These are phyloP conservation scores for Caranx melampygus DNA, from an alignment of 2,113 vertebrate species.

Conservation along the genomic window DNA sequence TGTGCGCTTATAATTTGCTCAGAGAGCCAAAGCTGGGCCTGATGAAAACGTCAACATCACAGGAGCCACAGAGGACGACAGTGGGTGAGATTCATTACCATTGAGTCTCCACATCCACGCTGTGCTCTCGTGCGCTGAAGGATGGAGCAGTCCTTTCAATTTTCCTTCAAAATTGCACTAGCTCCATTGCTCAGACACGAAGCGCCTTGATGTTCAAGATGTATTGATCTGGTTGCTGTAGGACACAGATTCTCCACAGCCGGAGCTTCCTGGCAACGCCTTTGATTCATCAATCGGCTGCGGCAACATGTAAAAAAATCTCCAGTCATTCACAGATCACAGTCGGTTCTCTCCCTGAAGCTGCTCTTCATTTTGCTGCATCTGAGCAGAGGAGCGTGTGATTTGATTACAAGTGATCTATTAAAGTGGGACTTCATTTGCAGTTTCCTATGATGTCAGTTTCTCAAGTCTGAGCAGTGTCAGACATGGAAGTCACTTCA, in stretches of 20 bases:
- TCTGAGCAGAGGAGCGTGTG: neutral
- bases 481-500: neutral
- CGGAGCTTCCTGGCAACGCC: neutral
- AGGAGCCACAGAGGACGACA: slow-evolving; percentile 8
- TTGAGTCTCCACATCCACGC: neutral
- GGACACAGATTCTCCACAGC: slow-evolving; percentile 23
- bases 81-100: slow-evolving; percentile 6
- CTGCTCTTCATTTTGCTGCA: neutral
- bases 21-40: neutral
- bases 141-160: slow-evolving; percentile 23
- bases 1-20: neutral
- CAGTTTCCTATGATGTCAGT: slow-evolving; percentile 14
- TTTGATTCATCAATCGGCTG: slow-evolving; percentile 33
- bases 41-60: slow-evolving; percentile 31
- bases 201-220: slow-evolving; percentile 33
- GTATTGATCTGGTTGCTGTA: slow-evolving; percentile 11
- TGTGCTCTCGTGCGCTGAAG: neutral
- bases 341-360: neutral
- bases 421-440: neutral
- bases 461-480: neutral
- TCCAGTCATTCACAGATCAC: slow-evolving; percentile 25
- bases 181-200: slow-evolving; percentile 18
- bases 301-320: neutral
- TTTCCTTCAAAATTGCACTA: slow-evolving; percentile 3
- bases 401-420: slow-evolving; percentile 22